phyloP scores from a whole-genome alignment of 2,113 vertebrate genomes.

The Madoqua kirkii region DNA sequence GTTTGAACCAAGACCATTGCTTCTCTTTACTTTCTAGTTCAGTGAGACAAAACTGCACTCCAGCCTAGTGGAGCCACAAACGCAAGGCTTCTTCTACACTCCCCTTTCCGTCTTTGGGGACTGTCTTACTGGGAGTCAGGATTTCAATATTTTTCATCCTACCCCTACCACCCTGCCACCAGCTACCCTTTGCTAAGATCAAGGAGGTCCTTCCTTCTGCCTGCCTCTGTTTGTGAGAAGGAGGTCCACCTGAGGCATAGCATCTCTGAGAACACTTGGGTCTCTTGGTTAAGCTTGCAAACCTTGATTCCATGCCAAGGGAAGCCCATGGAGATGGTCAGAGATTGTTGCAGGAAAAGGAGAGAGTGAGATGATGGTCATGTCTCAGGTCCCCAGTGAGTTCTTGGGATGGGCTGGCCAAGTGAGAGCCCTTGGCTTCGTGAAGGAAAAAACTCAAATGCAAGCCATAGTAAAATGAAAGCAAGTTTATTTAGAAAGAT shows the following conservation, averaged over 20 bases:
- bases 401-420: background rate
- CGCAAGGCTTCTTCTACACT: background rate
- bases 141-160: background rate
- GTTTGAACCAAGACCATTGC: background rate
- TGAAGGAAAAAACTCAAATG: background rate
- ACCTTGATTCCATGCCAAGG: background rate
- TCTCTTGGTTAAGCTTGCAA: background rate
- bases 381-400: background rate
- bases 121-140: background rate
- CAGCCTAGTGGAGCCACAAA: background rate
- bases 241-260: background rate
- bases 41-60: background rate
- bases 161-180: rapidly evolving
- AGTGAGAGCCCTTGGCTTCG: background rate
- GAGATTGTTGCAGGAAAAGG: background rate
- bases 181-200: background rate
- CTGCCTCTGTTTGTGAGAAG: background rate
- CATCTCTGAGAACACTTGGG: background rate
- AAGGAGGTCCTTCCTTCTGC: background rate
- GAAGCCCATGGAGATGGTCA: background rate
- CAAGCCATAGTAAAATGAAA: background rate
- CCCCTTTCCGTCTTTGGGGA: background rate
- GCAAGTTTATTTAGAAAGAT: background rate
- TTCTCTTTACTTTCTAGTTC: background rate
- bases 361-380: background rate